Base-by-base conservation (phyloP, 2,113 vertebrate species). In the Jacana jacana region DNA sequence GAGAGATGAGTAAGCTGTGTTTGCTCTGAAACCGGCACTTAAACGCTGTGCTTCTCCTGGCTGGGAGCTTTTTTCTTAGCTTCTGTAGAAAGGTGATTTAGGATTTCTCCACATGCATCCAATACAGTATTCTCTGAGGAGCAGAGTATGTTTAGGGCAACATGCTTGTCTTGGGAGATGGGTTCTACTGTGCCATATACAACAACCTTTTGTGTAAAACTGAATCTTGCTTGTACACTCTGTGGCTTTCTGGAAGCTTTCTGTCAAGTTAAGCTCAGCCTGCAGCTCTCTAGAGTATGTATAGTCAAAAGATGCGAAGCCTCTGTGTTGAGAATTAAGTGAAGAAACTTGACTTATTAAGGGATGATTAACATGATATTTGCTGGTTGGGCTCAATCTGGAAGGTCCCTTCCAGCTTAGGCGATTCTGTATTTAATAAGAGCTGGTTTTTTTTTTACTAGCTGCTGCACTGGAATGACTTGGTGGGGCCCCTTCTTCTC, bases 141-240 rank as follows among this genome's bases (percentile, higher is more conserved):
- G n/a, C 28, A 63, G 46, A 79, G 31, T 6, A 3, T 28, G 19
- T 22, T 55, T 39, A 69, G 39, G 54, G 23, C 13, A 65, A 20
- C 0, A 0, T 35, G 60, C 28, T 65, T 3, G 2, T 69, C 22
- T 68, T 54, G 16, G 58, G 39, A 81, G 52, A 17, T 4, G 15
- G 20, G 4, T 9, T 73, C 40, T 48, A 8, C 10, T 13, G 6
- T 2, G 2, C 54, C 4, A 2, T 13, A 15, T 70, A 25, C 33
- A 60, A 6, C 52, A 11, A 5, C 19, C 16, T 82, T 83, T 91
- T 42, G 17, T 44, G 22, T 76, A 13, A 76, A 82, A 49, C 37
- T 48, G 17, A 42, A 31, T n/a, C 40, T 66, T 82, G 5, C 39
- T 40, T 88, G n/a, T 52, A 14, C 63, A 13, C 8, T 66, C 12